Evolutionary conservation across 2,797 vertebrate genomes (phyloP), one percentile per base, ranked within the genome.

Genomic region (Pipistrellus pygmaeus): DNA sequence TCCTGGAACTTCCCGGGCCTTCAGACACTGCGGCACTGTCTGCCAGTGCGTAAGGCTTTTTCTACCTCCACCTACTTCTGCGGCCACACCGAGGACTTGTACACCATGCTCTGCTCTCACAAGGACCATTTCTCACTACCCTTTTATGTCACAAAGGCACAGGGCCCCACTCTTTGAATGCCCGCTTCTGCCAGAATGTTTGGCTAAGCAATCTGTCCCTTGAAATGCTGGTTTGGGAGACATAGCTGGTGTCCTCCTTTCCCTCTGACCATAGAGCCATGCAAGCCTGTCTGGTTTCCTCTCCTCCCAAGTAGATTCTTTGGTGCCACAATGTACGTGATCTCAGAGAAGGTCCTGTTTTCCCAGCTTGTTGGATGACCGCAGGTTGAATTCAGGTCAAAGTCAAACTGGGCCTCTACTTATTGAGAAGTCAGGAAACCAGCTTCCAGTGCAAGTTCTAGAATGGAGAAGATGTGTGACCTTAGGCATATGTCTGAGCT

Each of bases 61-160:
- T 71, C 32, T 7, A 12, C 64, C 48, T 60, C 44, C 0, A 1
- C 35, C 21, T 35, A 20, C 11, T 0, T 1, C 23, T 4, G 9
- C 1, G 0, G 10, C 3, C 10, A 5, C 41, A n/a, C 38, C 17
- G 10, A 12, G 32, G 55, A 44, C 60, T 32, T 4, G 5, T 14
- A 32, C 35, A 44, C 25, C 17, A 1, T 1, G 8, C 76, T 60
- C 38, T 32, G 18, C 75, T 15, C 21, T 44, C 12, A 53, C 32
- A 5, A 3, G 18, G 10, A 21, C 20, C 14, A 1, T 8, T 71
- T 62, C 38, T 48, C 1, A 8, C 0, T 32, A 46, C 32, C 6
- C 7, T 72, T 44, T 46, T 21, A 1, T 23, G 0, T 20, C 17
- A 17, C 13, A 2, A 14, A 17, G 46, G 57, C 17, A 6, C 81